These are phyloP conservation scores for Zeugodacus cucurbitae DNA, from an alignment of 1,140 invertebrate genomes.

Conservation along the genomic window DNA sequence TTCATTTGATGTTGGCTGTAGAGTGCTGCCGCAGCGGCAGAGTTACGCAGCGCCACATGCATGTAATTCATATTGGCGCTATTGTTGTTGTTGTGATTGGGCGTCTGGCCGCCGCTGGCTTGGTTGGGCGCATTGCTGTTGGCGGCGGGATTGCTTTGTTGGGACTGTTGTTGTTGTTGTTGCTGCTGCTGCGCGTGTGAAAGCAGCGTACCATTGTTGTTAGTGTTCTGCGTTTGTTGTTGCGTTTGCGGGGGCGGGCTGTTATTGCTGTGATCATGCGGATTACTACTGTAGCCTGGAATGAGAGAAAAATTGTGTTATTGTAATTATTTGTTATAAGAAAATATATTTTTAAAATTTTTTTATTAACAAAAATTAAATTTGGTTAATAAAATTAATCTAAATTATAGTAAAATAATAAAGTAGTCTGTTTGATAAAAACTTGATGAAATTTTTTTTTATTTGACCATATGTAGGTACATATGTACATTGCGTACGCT, in stretches of 20 bases:
- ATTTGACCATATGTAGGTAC: not conserved
- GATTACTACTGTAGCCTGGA: conserved; percentile 48
- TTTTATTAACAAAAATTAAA: not conserved
- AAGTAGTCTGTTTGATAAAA: too few relatives aligned
- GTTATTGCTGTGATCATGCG: conserved; percentile 50
- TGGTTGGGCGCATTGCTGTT: conserved; percentile 36
- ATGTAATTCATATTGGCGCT: conserved; percentile 59
- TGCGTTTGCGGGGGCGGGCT: conserved; percentile 45
- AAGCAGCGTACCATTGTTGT: conserved; percentile 40
- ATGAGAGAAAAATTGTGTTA: not conserved
- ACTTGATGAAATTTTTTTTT: too few relatives aligned
- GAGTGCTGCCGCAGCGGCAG: conserved; percentile 52
- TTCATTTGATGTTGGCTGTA: conserved; percentile 62
- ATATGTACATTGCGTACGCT: not conserved
- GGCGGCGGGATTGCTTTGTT: conserved; percentile 17
- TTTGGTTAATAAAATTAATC: too few relatives aligned
- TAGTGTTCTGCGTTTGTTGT: conserved; percentile 21
- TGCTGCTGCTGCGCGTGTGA: conserved; percentile 45
- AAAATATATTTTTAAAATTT: not conserved
- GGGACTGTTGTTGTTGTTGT: conserved; percentile 48
- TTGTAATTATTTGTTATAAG: not conserved
- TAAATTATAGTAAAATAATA: too few relatives aligned
- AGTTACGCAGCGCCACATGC: conserved; percentile 50
- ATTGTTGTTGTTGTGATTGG: conserved; percentile 56
- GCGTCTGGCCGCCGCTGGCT: conserved; percentile 38